These are phyloP conservation scores for Antennarius maculatus DNA, from an alignment of 2,797 vertebrate species.

Conservation along the genomic window DNA sequence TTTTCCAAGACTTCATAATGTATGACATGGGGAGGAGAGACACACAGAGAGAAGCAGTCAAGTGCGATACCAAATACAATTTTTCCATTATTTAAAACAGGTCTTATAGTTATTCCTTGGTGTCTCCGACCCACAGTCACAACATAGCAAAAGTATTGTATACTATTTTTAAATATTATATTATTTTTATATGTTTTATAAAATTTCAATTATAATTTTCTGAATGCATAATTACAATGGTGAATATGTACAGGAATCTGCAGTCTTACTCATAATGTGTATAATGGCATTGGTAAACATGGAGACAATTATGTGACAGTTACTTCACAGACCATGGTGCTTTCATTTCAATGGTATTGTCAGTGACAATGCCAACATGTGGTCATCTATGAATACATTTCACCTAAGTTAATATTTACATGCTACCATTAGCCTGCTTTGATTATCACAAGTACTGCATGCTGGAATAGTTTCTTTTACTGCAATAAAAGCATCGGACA, in stretches of 20 bases:
- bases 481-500: neutral
- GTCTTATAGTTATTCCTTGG: neutral
- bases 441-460: too few species aligned
- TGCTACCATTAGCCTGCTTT: too few species aligned
- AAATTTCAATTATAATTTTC: too few species aligned
- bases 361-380: too few species aligned
- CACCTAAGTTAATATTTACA: neutral
- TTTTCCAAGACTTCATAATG: neutral
- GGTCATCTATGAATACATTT: too few species aligned
- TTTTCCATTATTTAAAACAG: constrained; percentile 4
- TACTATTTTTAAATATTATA: too few species aligned
- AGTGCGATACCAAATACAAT: neutral
- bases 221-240: too few species aligned
- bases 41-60: neutral
- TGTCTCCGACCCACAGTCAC: neutral
- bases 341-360: neutral
- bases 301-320: too few species aligned
- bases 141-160: neutral
- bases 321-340: neutral
- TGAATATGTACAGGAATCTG: too few species aligned
- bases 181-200: too few species aligned
- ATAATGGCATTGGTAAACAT: too few species aligned
- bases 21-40: neutral
- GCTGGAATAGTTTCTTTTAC: neutral
- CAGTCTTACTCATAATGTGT: too few species aligned